Evolutionary conservation across 2,797 vertebrate species (phyloP).

Genomic region (Manis crassicaudata): DNA sequence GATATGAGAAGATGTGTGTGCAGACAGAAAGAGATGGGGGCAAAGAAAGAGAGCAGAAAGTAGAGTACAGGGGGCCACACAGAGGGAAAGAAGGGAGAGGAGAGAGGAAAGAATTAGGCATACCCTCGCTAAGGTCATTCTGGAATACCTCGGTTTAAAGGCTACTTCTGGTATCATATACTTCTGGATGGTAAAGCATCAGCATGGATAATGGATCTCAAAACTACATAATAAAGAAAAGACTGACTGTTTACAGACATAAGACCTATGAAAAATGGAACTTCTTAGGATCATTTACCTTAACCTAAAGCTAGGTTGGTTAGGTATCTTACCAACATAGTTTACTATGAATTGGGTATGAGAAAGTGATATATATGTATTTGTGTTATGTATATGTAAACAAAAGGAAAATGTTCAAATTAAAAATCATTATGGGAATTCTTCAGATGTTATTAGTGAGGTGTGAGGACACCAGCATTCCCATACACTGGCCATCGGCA

Average conservation of each 20-base stretch:
- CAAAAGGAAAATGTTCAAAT: background rate
- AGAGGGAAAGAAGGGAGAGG: background rate
- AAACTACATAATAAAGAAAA: background rate
- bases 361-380: background rate
- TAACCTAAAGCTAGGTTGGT: conserved; percentile 21
- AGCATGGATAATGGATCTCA: background rate
- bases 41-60: background rate
- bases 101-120: background rate
- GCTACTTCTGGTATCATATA: background rate
- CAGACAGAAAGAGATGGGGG: background rate
- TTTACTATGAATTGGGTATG: background rate
- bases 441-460: background rate
- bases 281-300: background rate
- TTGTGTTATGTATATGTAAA: background rate
- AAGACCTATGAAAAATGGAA: background rate
- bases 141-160: background rate
- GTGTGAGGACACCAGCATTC: background rate
- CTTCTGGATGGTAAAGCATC: background rate
- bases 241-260: background rate
- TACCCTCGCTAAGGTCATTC: background rate
- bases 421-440: background rate
- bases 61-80: background rate
- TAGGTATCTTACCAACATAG: background rate
- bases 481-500: background rate
- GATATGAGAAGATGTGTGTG: background rate